A percentile compares a stretch with the other conserved stretches of the same genome.
Conservation (phyloP, 1,140 invertebrate genomes). For the Chironomus tepperi region DNA sequence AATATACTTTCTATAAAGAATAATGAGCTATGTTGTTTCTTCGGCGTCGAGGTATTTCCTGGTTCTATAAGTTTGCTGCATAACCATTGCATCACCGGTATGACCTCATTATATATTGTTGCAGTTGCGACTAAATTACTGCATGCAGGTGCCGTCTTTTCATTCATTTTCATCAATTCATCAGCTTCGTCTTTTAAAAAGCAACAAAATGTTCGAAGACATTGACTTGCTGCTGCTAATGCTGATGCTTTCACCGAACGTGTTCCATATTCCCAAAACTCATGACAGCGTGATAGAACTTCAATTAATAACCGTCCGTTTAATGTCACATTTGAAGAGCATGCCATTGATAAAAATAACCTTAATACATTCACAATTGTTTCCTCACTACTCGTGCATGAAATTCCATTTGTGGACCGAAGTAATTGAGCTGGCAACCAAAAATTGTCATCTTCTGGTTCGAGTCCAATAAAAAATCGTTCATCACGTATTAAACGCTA, state of each 20-base stretch:
- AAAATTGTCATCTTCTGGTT: constrained; percentile 81
- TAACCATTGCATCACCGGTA: constrained; percentile 81
- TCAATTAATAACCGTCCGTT: constrained; percentile 70
- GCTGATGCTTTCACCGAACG: constrained; percentile 71
- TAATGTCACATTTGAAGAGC: constrained; percentile 67
- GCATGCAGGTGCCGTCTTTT: constrained; percentile 36
- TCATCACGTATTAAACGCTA: constrained; percentile 85
- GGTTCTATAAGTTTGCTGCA: constrained; percentile 75
- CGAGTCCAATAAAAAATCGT: constrained; percentile 80
- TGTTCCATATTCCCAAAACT: constrained; percentile 62
- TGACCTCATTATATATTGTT: constrained; percentile 81
- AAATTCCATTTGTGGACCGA: constrained; percentile 68
- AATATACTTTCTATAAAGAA: constrained; percentile 81
- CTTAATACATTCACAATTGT: constrained; percentile 47
- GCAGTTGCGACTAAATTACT: constrained; percentile 51
- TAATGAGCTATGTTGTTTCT: constrained; percentile 52
- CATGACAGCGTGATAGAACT: constrained; percentile 59
- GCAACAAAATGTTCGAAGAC: constrained; percentile 68
- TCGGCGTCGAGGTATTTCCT: constrained; percentile 40
- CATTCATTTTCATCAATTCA: constrained; percentile 32
- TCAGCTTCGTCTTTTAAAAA: constrained; percentile 49
- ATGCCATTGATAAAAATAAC: constrained; percentile 69
- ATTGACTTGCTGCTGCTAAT: constrained; percentile 72
- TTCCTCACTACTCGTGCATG: constrained; percentile 62
- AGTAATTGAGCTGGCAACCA: constrained; percentile 86